Percentiles rank a stretch among this genome's conserved stretches.
These are phyloP conservation scores for Actenoides hombroni DNA, from an alignment of 2,113 vertebrate genomes.

Conservation along the genomic window DNA sequence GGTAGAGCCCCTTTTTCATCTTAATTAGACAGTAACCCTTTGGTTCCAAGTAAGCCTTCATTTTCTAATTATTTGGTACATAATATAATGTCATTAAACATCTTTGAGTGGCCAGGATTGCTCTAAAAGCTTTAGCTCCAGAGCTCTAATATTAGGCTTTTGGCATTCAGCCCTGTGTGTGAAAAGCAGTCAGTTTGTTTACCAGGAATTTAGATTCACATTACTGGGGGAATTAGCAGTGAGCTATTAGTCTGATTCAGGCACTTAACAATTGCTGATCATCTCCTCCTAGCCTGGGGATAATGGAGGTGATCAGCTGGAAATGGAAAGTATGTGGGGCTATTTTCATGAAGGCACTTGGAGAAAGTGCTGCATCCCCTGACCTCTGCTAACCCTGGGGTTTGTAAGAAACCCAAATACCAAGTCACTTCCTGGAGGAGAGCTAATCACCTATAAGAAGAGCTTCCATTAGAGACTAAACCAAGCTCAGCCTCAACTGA, in stretches of 20 bases:
- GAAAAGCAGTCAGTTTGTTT: slow-evolving; percentile 79
- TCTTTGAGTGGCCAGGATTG: slow-evolving; percentile 69
- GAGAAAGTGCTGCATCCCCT: slow-evolving; percentile 42
- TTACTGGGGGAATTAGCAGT: slow-evolving; percentile 78
- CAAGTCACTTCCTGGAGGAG: slow-evolving; percentile 60
- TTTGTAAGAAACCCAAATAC: slow-evolving; percentile 58
- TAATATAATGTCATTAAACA: slow-evolving; percentile 75
- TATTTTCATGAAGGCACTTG: slow-evolving; percentile 54
- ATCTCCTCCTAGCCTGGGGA: slow-evolving; percentile 71
- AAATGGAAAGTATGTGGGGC: slow-evolving; percentile 68
- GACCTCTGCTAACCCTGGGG: slow-evolving; percentile 55
- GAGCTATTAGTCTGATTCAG: slow-evolving; percentile 83
- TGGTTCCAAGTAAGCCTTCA: slow-evolving; percentile 61
- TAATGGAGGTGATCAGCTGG: slow-evolving; percentile 78
- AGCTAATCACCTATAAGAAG: slow-evolving; percentile 34
- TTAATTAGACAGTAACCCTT: slow-evolving; percentile 70
- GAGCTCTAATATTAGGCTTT: slow-evolving; percentile 72
- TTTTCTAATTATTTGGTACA: slow-evolving; percentile 70
- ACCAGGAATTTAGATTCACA: slow-evolving; percentile 81
- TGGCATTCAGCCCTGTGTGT: slow-evolving; percentile 75
- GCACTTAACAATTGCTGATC: slow-evolving; percentile 82
- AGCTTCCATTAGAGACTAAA: slow-evolving; percentile 58
- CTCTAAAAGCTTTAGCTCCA: slow-evolving; percentile 76
- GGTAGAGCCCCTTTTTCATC: slow-evolving; percentile 49
- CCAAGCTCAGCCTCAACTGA: neutral